Percentiles rank a stretch among this genome's conserved stretches.
Conservation (phyloP, 2,888 invertebrate genomes). For the Pardosa pseudoannulata region DNA sequence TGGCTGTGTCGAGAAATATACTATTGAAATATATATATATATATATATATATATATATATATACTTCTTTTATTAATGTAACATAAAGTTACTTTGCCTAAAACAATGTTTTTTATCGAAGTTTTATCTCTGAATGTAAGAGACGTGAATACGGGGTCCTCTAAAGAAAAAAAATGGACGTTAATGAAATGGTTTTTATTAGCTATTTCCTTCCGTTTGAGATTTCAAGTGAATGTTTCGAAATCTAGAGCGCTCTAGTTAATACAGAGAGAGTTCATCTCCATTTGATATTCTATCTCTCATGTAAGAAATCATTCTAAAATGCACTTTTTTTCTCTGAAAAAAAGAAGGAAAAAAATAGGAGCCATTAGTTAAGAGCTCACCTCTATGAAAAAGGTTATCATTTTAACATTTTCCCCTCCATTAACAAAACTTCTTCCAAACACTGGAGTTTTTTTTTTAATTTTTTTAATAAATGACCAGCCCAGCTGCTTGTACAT, state of each 20-base stretch:
- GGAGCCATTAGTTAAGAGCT: slow-evolving; percentile 34
- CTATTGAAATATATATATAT: no score
- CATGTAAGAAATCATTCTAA: not conserved
- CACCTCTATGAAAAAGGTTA: slow-evolving; percentile 41
- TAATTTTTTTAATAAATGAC: slow-evolving; percentile 44
- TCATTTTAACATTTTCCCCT: slow-evolving; percentile 48
- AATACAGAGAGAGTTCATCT: no score
- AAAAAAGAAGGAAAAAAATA: not conserved
- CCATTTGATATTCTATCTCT: slow-evolving; percentile 1
- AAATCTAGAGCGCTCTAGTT: not conserved
- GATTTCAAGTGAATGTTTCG: slow-evolving; percentile 2
- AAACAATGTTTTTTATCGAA: no score
- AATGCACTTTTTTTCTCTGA: not conserved
- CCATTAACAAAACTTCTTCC: slow-evolving; percentile 62
- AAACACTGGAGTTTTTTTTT: slow-evolving; percentile 29
- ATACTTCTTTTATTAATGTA: no score
- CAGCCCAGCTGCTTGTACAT: slow-evolving; percentile 48
- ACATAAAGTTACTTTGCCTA: no score
- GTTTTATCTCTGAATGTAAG: no score
- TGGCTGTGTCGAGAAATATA: no score
- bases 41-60: no score
- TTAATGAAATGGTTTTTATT: no score
- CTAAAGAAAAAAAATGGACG: no score
- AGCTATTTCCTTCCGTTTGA: not conserved
- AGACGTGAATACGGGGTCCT: no score